A percentile compares a stretch with the other conserved stretches of the same genome.
Evolutionary conservation across 2,888 invertebrate species (phyloP).

Genomic region (Mythimna lalbum): DNA sequence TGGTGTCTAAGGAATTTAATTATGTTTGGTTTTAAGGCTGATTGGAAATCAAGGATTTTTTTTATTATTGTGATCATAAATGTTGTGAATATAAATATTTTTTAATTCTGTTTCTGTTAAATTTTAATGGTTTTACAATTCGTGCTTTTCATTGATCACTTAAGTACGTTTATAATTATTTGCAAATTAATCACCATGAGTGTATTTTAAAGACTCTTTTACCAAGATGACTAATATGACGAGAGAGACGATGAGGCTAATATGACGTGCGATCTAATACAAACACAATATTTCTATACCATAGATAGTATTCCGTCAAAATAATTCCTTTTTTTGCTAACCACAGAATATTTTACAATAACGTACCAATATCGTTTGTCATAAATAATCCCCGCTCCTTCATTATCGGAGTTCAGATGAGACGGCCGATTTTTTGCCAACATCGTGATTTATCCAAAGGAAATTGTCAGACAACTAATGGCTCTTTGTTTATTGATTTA

Average conservation of each 20-base stretch:
- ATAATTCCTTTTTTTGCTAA: slow-evolving; percentile 13
- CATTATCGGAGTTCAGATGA: slow-evolving; percentile 78
- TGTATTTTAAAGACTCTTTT: neutral
- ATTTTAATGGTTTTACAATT: neutral
- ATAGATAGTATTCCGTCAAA: slow-evolving; percentile 12
- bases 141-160: neutral
- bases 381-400: slow-evolving; percentile 73
- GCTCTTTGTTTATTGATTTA: slow-evolving; percentile 90
- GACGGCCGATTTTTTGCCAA: slow-evolving; percentile 80
- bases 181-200: neutral
- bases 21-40: slow-evolving; percentile 17
- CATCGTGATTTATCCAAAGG: slow-evolving; percentile 88
- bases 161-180: slow-evolving; percentile 26
- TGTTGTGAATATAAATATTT: too few species aligned
- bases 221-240: neutral
- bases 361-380: slow-evolving; percentile 69
- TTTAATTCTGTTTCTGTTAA: too few species aligned
- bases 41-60: neutral
- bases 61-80: neutral
- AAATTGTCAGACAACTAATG: slow-evolving; percentile 90
- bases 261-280: neutral
- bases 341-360: slow-evolving; percentile 41
- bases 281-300: neutral
- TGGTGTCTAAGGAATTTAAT: slow-evolving; percentile 2
- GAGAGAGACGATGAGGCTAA: too few species aligned